These are phyloP conservation scores for Camponotus floridanus DNA, from an alignment of 1,140 invertebrate genomes.

Conservation along the genomic window DNA sequence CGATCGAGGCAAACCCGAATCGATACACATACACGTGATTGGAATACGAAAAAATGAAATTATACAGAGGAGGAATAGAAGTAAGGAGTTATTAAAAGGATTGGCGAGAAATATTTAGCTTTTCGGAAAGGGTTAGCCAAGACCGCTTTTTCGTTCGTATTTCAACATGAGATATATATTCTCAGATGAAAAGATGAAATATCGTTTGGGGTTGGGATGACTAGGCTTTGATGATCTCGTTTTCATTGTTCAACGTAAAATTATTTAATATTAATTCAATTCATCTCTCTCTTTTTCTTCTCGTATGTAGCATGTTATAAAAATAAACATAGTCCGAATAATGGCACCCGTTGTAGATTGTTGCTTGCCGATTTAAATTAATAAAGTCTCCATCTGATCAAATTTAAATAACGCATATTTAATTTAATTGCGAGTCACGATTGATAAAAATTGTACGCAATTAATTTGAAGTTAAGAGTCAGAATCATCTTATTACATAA, in stretches of 20 bases:
- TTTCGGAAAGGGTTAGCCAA: slow-evolving; percentile 7
- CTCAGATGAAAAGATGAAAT: neutral
- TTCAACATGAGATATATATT: slow-evolving; percentile 18
- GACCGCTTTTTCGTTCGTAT: slow-evolving; percentile 7
- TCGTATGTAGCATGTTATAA: neutral
- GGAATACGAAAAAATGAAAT: slow-evolving; percentile 28
- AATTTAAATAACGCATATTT: neutral
- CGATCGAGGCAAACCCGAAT: neutral
- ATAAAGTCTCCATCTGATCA: slow-evolving; percentile 25
- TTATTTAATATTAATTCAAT: slow-evolving; percentile 48
- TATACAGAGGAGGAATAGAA: neutral
- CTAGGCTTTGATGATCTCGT: slow-evolving; percentile 11
- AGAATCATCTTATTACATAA: neutral
- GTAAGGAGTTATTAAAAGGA: neutral
- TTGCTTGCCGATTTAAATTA: slow-evolving; percentile 38
- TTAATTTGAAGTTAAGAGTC: slow-evolving; percentile 11
- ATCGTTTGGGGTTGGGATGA: slow-evolving; percentile 19
- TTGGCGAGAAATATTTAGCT: slow-evolving; percentile 20
- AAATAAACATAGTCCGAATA: neutral
- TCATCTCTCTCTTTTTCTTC: neutral
- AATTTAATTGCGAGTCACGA: slow-evolving; percentile 32
- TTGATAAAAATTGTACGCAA: slow-evolving; percentile 1
- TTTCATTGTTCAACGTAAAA: slow-evolving; percentile 16
- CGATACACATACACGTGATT: slow-evolving; percentile 51
- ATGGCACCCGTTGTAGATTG: neutral